Base-by-base conservation (phyloP, 2,888 invertebrate genomes). In the Agriopis aurantiaria region DNA sequence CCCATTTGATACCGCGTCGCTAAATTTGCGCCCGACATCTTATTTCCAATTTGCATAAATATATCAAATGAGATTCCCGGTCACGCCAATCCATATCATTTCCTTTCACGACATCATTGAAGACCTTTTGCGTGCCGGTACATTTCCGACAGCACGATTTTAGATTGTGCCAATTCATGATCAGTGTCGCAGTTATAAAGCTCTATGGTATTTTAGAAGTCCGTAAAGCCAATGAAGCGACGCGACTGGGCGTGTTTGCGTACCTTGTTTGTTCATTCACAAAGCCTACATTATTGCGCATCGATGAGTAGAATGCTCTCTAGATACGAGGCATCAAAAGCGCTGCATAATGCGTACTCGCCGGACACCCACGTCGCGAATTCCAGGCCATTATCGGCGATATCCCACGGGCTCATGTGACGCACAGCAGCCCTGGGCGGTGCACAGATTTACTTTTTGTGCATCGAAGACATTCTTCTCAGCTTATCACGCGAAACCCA, bases 301-400 rank as follows among this genome's bases (percentile, higher is more conserved):
- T 83, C 83, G 85, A 82, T 88, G 88, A 83, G 81, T 84, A 84
- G 80, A 82, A 84, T 80, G 80, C 82, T 82, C 81, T 82, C 77
- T 79, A 80, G 82, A 75, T 80, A 81, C 74, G 80, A 78, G 81
- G 79, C 78, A 85, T 85, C 92, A 92, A 92, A 93, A 91, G 82
- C 85, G 82, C 83, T 84, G 83, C 84, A 91, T 87, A 91, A 91
- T 88, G 86, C 85, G 82, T 79, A 82, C 81, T 83, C 81, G 83
- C 78, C 80, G 93, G 88, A 93, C 93, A 93, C 93, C 93, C 93
- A 94, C 93, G 93, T 89, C 70, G 93, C 87, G 67, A 85, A 88
- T 87, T 88, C 85, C 76, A 83, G 79, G 75, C 88, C 88, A 89
- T 91, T 90, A 91, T 89, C 84, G 76, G 75, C 77, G 70, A 80